Conservation (phyloP, 2,888 invertebrate genomes). For the Thymelicus lineola region DNA sequence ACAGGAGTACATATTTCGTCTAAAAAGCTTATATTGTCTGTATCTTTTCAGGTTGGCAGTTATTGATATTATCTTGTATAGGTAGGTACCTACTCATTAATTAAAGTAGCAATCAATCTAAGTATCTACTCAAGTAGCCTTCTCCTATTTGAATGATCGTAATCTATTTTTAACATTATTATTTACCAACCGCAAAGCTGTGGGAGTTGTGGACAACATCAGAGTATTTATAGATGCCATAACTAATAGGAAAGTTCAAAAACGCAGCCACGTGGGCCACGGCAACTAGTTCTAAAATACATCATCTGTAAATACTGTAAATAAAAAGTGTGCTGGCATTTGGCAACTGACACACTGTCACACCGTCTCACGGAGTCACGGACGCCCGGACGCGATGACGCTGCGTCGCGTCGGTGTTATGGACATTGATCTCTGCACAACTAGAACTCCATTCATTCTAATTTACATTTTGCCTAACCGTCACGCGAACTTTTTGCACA, state of each 20-base stretch:
- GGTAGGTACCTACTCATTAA: too few relatives aligned
- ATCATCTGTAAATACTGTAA: conserved; percentile 16
- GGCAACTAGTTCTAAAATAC: conserved; percentile 16
- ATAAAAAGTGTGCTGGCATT: conserved; percentile 22
- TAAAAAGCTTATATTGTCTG: too few relatives aligned
- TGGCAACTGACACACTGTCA: neutral
- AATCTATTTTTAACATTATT: too few relatives aligned
- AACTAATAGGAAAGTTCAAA: conserved; percentile 6
- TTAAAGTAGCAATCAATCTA: too few relatives aligned
- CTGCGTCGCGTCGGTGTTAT: neutral
- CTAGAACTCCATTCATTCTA: conserved; percentile 19
- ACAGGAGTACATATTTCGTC: too few relatives aligned
- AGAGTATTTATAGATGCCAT: neutral
- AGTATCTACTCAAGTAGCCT: too few relatives aligned
- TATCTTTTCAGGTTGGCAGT: too few relatives aligned
- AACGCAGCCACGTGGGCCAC: too few relatives aligned
- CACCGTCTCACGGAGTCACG: too few relatives aligned
- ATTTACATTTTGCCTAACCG: conserved; percentile 7
- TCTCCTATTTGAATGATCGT: too few relatives aligned
- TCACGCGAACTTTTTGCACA: conserved; percentile 1
- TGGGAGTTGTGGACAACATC: neutral
- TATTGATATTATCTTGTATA: too few relatives aligned
- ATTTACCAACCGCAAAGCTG: neutral
- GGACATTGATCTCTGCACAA: conserved; percentile 27
- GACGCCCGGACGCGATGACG: conserved; percentile 5